These are phyloP conservation scores for Saccostrea echinata DNA, from an alignment of 1,140 invertebrate species.

Conservation along the genomic window DNA sequence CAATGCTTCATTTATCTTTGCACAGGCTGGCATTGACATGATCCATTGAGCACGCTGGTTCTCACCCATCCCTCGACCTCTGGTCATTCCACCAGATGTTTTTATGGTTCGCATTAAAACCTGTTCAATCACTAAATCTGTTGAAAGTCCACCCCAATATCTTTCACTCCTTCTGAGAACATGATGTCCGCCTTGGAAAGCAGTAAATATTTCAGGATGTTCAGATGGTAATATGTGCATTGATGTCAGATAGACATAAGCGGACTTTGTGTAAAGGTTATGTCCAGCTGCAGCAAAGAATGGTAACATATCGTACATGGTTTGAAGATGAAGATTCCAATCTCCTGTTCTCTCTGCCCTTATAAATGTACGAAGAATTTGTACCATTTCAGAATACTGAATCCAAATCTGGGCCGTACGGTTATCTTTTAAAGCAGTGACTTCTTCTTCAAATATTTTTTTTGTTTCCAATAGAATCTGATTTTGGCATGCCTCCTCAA, in stretches of 20 bases:
- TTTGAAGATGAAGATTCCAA: constrained; percentile 58
- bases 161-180: constrained; percentile 65
- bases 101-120: constrained; percentile 75
- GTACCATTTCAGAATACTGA: constrained; percentile 62
- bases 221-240: constrained; percentile 71
- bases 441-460: too few species aligned
- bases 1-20: constrained; percentile 65
- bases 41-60: constrained; percentile 57
- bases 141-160: constrained; percentile 78
- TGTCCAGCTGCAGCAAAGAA: constrained; percentile 80
- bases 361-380: constrained; percentile 55
- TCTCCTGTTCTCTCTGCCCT: constrained; percentile 65
- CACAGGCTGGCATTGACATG: constrained; percentile 42
- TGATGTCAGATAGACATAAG: constrained; percentile 80
- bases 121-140: constrained; percentile 75
- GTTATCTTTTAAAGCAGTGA: neutral
- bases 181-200: constrained; percentile 62
- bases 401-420: constrained; percentile 55
- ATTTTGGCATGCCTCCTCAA: too few species aligned
- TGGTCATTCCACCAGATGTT: constrained; percentile 73
- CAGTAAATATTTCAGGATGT: constrained; percentile 59
- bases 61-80: constrained; percentile 69
- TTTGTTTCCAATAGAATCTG: too few species aligned
- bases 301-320: constrained; percentile 76
- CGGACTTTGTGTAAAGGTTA: constrained; percentile 80